Evolutionary conservation across 2,888 invertebrate genomes (phyloP).

Genomic region (Dryadula phaetusa): DNA sequence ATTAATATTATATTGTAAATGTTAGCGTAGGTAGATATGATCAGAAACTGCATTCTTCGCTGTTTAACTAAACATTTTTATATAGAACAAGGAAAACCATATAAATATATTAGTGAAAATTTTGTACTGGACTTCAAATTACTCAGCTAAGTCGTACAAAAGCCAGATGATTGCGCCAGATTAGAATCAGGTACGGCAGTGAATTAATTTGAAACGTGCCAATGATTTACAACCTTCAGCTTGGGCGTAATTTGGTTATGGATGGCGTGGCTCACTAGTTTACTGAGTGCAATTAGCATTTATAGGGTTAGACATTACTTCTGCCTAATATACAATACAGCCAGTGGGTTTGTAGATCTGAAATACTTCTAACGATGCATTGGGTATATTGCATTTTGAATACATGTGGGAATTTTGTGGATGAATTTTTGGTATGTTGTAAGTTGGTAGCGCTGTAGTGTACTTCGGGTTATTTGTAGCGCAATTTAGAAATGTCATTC

Average conservation of each 20-base stretch:
- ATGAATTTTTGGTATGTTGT: slow-evolving; percentile 22
- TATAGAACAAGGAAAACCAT: not conserved
- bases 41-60: too few relatives aligned
- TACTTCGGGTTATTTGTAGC: not conserved
- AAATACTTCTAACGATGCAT: slow-evolving; percentile 23
- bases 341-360: slow-evolving; percentile 9
- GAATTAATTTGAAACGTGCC: slow-evolving; percentile 76
- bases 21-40: too few relatives aligned
- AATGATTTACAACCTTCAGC: slow-evolving; percentile 72
- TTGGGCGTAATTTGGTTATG: slow-evolving; percentile 69
- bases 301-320: slow-evolving; percentile 51
- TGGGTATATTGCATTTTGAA: slow-evolving; percentile 14
- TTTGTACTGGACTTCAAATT: slow-evolving; percentile 45
- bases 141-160: slow-evolving; percentile 56
- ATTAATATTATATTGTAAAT: too few relatives aligned
- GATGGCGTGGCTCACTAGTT: slow-evolving; percentile 63
- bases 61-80: not conserved
- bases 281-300: slow-evolving; percentile 64
- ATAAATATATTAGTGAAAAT: slow-evolving; percentile 1
- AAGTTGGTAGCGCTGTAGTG: not conserved
- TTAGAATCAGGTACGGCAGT: slow-evolving; percentile 62
- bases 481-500: slow-evolving; percentile 11
- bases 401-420: slow-evolving; percentile 7
- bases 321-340: slow-evolving; percentile 36
- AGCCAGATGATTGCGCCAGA: slow-evolving; percentile 65